A percentile compares a stretch with the other conserved stretches of the same genome.
phyloP scores from a whole-genome alignment of 2,113 vertebrate genomes.

The Planiliza haematocheilus region DNA sequence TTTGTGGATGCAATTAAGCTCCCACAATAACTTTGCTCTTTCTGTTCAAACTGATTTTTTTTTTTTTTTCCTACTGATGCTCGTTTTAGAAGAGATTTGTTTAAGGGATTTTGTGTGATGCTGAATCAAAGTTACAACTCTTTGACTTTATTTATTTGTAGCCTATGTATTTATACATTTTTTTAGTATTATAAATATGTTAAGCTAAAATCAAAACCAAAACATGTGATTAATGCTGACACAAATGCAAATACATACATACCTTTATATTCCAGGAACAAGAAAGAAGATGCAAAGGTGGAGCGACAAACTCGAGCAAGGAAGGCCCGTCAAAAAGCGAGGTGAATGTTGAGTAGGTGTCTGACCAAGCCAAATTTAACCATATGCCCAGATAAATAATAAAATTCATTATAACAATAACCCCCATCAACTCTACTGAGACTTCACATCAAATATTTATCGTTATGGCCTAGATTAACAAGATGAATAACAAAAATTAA shows the following conservation, averaged over 20 bases:
- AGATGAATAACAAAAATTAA: not conserved
- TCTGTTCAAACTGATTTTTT: not conserved
- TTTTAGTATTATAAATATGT: no score
- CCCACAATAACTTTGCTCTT: conserved; percentile 26
- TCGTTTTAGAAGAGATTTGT: not conserved
- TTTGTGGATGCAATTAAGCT: conserved; percentile 38
- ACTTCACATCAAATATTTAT: not conserved
- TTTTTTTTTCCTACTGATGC: not conserved
- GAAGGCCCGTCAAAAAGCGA: conserved; percentile 88
- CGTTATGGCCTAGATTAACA: not conserved
- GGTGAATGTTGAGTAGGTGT: conserved; percentile 78
- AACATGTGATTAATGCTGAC: no score
- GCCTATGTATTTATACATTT: no score
- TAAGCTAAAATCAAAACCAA: not conserved
- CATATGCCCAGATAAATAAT: not conserved
- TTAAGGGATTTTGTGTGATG: not conserved
- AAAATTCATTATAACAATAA: not conserved
- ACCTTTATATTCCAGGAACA: conserved; percentile 51
- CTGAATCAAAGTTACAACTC: no score
- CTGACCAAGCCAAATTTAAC: not conserved
- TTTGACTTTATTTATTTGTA: no score
- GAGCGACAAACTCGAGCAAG: conserved; percentile 86
- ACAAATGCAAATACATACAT: not conserved
- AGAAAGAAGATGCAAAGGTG: conserved; percentile 80
- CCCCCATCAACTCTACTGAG: not conserved